phyloP scores from a whole-genome alignment of 2,113 vertebrate species.

The Vimba vimba region DNA sequence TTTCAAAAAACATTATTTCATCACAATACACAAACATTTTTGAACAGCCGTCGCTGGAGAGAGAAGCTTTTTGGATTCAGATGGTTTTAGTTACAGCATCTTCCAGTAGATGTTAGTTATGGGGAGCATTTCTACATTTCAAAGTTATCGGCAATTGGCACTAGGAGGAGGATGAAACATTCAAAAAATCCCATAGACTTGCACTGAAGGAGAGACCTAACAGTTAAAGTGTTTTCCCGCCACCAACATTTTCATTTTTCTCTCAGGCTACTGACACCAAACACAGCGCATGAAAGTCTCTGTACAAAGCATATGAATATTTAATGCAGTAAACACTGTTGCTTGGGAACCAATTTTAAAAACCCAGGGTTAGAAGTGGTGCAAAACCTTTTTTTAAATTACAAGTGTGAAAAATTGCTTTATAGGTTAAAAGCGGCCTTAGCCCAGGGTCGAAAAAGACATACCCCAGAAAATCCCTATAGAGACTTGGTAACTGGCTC shows the following conservation, averaged over 20 bases:
- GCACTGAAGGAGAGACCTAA: not conserved
- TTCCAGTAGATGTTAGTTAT: not conserved
- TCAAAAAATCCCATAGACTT: not conserved
- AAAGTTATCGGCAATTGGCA: not conserved
- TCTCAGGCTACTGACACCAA: slow-evolving; percentile 24
- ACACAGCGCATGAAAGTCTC: slow-evolving; percentile 24
- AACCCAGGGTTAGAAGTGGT: slow-evolving; percentile 14
- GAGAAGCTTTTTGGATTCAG: not conserved
- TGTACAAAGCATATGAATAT: slow-evolving; percentile 31
- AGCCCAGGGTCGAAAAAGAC: not conserved
- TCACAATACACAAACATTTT: not conserved
- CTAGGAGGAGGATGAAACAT: not conserved
- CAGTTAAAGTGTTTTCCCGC: slow-evolving; percentile 8
- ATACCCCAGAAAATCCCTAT: not conserved
- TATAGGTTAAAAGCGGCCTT: not conserved
- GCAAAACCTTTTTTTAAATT: not conserved
- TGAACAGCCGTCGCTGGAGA: not conserved
- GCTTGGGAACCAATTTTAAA: not conserved
- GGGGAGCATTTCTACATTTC: not conserved
- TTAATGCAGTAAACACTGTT: slow-evolving; percentile 30
- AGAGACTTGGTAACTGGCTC: not conserved
- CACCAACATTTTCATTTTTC: slow-evolving; percentile 8
- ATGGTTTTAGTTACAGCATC: not conserved
- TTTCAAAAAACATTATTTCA: not conserved
- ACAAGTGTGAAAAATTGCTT: slow-evolving; percentile 1